These are phyloP conservation scores for Falco biarmicus DNA, from an alignment of 2,797 vertebrate species.

Conservation along the genomic window DNA sequence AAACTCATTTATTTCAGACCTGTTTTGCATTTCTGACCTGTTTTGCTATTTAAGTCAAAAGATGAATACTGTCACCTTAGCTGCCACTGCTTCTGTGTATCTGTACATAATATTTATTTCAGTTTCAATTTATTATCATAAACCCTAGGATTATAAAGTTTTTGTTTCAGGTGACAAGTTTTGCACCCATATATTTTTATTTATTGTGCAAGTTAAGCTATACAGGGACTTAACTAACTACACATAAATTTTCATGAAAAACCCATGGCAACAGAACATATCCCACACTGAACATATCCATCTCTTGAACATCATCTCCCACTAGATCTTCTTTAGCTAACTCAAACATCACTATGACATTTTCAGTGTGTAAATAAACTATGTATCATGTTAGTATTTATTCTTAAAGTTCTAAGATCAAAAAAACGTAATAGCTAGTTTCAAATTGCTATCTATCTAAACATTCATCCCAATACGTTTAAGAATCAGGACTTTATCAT, in stretches of 20 bases:
- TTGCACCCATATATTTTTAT: constrained; percentile 19
- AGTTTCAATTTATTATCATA: constrained; percentile 24
- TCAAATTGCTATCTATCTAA: constrained; percentile 21
- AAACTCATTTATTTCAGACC: constrained; percentile 46
- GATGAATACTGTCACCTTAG: background rate
- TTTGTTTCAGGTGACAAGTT: constrained; percentile 17
- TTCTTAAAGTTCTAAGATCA: constrained; percentile 26
- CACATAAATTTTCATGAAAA: constrained; percentile 34
- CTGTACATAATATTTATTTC: background rate
- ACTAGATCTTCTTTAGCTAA: constrained; percentile 59
- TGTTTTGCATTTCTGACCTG: constrained; percentile 57
- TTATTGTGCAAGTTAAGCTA: constrained; percentile 30
- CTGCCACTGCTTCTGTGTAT: constrained; percentile 12
- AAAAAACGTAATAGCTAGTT: constrained; percentile 49
- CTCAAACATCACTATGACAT: constrained; percentile 60
- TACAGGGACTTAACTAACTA: background rate
- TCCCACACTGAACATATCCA: background rate
- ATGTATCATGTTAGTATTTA: constrained; percentile 20
- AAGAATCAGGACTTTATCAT: background rate
- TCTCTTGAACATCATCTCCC: background rate
- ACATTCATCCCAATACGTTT: background rate
- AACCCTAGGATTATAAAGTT: constrained; percentile 31
- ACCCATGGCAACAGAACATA: constrained; percentile 60
- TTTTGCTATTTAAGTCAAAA: constrained; percentile 20
- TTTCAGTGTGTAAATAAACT: constrained; percentile 67